These are phyloP conservation scores for Amazona vittata DNA, from an alignment of 2,113 vertebrate species.

Conservation along the genomic window DNA sequence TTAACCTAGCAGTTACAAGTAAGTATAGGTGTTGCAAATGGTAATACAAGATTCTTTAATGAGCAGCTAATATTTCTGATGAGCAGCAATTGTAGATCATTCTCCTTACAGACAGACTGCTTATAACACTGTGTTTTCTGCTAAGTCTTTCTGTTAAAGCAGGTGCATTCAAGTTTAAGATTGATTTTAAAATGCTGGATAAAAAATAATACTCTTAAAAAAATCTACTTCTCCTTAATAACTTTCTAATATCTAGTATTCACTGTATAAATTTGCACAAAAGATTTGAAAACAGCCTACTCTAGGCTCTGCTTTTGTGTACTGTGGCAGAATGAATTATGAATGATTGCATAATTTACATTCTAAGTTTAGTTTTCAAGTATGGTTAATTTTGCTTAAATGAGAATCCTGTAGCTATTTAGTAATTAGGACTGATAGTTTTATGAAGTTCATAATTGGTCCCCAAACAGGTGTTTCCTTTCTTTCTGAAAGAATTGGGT, in stretches of 20 bases:
- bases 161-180: not conserved
- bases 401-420: conserved; percentile 72
- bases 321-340: conserved; percentile 73
- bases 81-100: not conserved
- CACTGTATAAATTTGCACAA: conserved; percentile 37
- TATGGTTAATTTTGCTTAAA: conserved; percentile 78
- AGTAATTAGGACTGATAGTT: conserved; percentile 78
- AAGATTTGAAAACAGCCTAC: conserved; percentile 37
- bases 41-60: conserved; percentile 14
- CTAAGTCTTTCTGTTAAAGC: not conserved
- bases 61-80: not conserved
- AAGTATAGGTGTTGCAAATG: not conserved
- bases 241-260: conserved; percentile 23
- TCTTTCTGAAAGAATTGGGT: not conserved
- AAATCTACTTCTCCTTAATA: not conserved
- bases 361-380: conserved; percentile 79
- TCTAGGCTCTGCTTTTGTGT: conserved; percentile 61
- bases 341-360: conserved; percentile 79
- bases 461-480: conserved; percentile 75
- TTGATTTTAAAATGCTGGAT: not conserved
- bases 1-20: conserved; percentile 42
- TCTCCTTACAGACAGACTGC: not conserved
- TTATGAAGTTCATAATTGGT: conserved; percentile 70
- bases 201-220: not conserved
- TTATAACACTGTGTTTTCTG: not conserved